Percentiles rank a stretch among this genome's conserved stretches.
phyloP scores from a whole-genome alignment of 2,113 vertebrate species.

The Vulpes ferrilata region DNA sequence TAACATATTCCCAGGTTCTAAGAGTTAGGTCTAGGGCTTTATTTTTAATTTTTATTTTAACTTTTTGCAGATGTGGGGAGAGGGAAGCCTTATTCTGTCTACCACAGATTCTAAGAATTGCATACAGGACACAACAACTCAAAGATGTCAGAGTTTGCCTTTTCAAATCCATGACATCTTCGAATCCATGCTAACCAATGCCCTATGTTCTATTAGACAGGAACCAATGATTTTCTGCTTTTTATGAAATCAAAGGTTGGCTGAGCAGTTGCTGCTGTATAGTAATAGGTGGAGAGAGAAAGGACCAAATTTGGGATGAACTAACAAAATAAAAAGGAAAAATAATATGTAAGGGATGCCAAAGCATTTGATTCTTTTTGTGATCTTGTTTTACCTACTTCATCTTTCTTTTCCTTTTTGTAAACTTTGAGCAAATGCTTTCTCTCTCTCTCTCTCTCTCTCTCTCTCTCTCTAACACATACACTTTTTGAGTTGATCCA shows the following conservation, averaged over 20 bases:
- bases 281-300: background rate
- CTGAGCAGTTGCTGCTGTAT: background rate
- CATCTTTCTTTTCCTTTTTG: background rate
- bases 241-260: background rate
- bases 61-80: background rate
- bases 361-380: background rate
- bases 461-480: too few species aligned
- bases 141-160: background rate
- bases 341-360: background rate
- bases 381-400: background rate
- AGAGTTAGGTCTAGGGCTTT: background rate
- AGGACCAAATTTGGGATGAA: background rate
- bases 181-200: background rate
- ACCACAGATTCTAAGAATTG: background rate
- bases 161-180: background rate
- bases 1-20: background rate
- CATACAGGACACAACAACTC: background rate
- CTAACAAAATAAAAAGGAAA: background rate
- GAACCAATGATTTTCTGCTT: background rate
- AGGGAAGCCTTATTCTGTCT: background rate
- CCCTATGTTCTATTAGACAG: background rate
- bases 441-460: too few species aligned
- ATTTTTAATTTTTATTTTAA: background rate
- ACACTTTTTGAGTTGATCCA: background rate
- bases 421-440: background rate